Base-by-base conservation (phyloP, 1,140 invertebrate species). In the Pseudomyrmex sp. region DNA sequence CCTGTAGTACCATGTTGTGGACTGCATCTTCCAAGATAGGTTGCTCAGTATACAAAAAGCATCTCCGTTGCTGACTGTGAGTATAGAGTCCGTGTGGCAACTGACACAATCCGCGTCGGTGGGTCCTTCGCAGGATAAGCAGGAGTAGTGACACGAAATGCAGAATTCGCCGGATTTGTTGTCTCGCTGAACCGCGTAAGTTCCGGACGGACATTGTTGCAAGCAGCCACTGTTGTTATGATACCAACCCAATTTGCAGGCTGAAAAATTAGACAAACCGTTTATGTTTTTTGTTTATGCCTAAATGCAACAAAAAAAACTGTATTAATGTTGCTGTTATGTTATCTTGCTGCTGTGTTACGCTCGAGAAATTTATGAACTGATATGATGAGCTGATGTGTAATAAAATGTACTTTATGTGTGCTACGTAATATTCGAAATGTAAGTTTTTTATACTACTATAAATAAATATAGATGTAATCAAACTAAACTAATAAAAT, bases 1-100 rank as follows among this genome's bases (percentile, higher is more conserved):
- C 18, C 88, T 59, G 58, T 89, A 89, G 76, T 88, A 90, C 91
- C 91, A 92, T 8, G 87, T 48, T 23, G 90, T 91, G 15, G 90
- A 89, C 20, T 89, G 77, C 18, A 85, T 86, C 23, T 73, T 89
- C 90, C 87, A 92, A 9, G 87, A 73, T 9, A 92, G 48, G 1
- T 86, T 85, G 7, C 77, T 88, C n/a, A 85, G 63, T 12, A 91
- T 56, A 69, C 91, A 92, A 2, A 88, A 74, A 46, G 84, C 58
- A 8, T 76, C 82, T 26, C 68, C 59, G 50, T 85, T 48, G 26
- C n/a, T 70, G 63, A 76, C 54, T 0, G 65, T 63, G 0, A 90
- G 56, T 5, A 26, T 80, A 1, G 91, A 75, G 46, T 92, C 91
- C 18, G 61, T 73, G 73, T 91, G 88, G 69, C 91, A 92, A 12